Percentiles rank a stretch among this genome's conserved stretches.
Conservation (phyloP, 2,113 vertebrate species). For the Phalacrocorax carbo region DNA sequence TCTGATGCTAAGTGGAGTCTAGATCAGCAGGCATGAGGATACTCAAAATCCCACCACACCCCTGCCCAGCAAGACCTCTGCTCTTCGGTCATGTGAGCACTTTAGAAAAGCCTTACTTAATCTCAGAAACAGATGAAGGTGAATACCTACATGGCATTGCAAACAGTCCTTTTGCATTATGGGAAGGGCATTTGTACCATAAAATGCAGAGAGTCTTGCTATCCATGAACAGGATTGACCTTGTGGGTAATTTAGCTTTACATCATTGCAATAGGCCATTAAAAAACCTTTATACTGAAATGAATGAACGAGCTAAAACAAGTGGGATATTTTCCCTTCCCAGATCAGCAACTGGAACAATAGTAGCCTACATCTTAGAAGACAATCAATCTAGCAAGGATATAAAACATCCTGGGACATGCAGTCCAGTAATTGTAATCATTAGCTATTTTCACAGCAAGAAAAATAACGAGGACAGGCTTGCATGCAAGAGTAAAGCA, state of each 20-base stretch:
- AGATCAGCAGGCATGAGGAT: background rate
- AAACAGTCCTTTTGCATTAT: background rate
- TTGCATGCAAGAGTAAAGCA: background rate
- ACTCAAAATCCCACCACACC: background rate
- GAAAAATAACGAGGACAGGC: background rate
- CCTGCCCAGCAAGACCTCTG: background rate
- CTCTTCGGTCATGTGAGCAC: background rate
- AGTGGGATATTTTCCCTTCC: background rate
- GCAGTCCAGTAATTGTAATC: background rate
- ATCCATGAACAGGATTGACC: background rate
- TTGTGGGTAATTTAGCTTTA: background rate
- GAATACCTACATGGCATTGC: background rate
- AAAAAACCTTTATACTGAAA: background rate
- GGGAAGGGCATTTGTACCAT: background rate
- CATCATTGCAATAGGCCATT: background rate
- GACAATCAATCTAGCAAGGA: background rate
- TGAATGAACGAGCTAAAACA: background rate
- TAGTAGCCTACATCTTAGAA: background rate
- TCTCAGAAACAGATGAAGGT: background rate
- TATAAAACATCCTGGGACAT: background rate
- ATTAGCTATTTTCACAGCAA: background rate
- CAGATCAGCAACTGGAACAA: background rate
- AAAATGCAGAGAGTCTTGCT: background rate
- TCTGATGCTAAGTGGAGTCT: background rate
- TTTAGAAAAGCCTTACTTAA: background rate